Percentiles rank a stretch among this genome's conserved stretches.
Conservation (phyloP, 2,113 vertebrate species). For the Aphyosemion australe region DNA sequence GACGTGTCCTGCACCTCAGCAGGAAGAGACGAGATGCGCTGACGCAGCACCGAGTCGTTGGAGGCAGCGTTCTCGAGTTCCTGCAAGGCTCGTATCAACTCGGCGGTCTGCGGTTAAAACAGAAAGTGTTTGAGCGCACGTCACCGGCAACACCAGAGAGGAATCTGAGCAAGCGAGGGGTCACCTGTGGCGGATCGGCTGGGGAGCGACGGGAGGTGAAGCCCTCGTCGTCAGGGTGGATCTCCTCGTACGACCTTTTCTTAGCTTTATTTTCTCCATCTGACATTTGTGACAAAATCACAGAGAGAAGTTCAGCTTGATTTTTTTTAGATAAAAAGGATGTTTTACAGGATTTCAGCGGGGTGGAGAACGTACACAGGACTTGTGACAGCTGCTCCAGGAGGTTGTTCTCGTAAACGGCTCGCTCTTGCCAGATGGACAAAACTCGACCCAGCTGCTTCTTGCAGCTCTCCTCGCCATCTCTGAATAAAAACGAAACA, state of each 20-base stretch:
- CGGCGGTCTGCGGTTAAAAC: constrained; percentile 84
- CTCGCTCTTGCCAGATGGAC: constrained; percentile 98
- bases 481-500: constrained; percentile 74
- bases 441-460: constrained; percentile 94
- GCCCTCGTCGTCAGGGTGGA: constrained; percentile 87
- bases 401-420: constrained; percentile 94
- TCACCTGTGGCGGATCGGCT: constrained; percentile 92
- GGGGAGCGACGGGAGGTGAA: constrained; percentile 89
- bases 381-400: constrained; percentile 93
- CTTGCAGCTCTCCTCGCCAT: constrained; percentile 94
- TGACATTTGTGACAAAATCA: constrained; percentile 29
- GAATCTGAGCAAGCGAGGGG: too few species aligned
- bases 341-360: too few species aligned
- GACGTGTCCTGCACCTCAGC: constrained; percentile 95
- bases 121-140: neutral
- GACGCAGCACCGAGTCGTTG: constrained; percentile 91
- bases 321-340: too few species aligned
- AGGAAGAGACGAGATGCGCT: constrained; percentile 94
- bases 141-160: neutral
- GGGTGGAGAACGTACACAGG: constrained; percentile 83
- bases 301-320: neutral
- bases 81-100: constrained; percentile 95
- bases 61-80: constrained; percentile 97
- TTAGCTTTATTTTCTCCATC: constrained; percentile 86
- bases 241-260: constrained; percentile 92